Percentiles rank a stretch among this genome's conserved stretches.
phyloP scores from a whole-genome alignment of 2,888 invertebrate genomes.

The Euclidia mi region DNA sequence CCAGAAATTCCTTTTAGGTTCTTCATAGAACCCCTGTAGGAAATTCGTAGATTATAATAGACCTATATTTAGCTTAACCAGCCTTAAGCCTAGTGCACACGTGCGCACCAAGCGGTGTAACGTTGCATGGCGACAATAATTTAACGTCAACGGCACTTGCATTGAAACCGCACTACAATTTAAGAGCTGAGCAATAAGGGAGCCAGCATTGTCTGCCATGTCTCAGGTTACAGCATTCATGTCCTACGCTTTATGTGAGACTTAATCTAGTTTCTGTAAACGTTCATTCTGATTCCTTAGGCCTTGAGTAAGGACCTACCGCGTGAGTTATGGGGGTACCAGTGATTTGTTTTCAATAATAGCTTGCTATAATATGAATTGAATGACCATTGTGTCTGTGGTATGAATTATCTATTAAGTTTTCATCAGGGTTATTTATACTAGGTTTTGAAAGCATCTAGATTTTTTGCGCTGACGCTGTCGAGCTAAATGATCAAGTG shows the following conservation, averaged over 20 bases:
- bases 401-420: neutral
- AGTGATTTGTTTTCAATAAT: conserved; percentile 28
- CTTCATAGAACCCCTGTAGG: neutral
- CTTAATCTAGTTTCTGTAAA: conserved; percentile 71
- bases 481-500: too few relatives aligned
- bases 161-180: conserved; percentile 88
- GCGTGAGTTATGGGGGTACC: conserved; percentile 57
- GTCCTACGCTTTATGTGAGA: conserved; percentile 73
- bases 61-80: conserved; percentile 66
- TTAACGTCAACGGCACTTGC: conserved; percentile 88
- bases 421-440: too few relatives aligned
- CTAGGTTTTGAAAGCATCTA: too few relatives aligned
- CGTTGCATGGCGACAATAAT: conserved; percentile 86
- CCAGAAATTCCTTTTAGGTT: too few relatives aligned
- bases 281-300: conserved; percentile 48
- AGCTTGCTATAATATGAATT: neutral
- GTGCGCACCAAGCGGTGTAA: conserved; percentile 81
- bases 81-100: conserved; percentile 80
- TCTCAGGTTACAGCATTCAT: conserved; percentile 85
- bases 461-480: too few relatives aligned
- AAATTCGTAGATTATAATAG: conserved; percentile 61
- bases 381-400: neutral
- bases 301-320: conserved; percentile 57
- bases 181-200: conserved; percentile 89
- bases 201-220: conserved; percentile 83